Evolutionary conservation across 2,797 vertebrate genomes (phyloP), one percentile per base, ranked within the genome.

Genomic region (Centroberyx gerrardi): DNA sequence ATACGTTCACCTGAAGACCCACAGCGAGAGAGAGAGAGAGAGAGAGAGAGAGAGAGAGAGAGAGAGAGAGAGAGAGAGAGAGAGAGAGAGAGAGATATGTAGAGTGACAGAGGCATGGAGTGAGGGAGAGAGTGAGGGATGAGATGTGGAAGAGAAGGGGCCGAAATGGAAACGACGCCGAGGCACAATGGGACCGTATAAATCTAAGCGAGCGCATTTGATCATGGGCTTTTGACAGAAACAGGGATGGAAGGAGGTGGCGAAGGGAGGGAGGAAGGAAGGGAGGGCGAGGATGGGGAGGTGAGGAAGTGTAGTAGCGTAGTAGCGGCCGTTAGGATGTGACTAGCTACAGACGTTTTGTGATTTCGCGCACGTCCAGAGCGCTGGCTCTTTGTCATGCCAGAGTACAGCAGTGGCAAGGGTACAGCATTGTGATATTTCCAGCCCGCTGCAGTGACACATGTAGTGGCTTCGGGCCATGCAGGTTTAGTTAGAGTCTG

Each of bases 401-500:
- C 87, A 84, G 90, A 90, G 86, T 87, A 87, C 82, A 85, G 81
- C 68, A 2, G 62, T 84, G 84, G 92, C 89, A 82, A 88, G 86
- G 76, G 88, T 90, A 87, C 44, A 86, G 77, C 31, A 42, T 82
- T 76, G 76, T 87, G 90, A 93, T 91, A 90, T 93, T 91, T 93
- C 86, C 86, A 88, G 87, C 77, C 72, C 7, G 67, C 80, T 84
- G 82, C 73, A 0, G 83, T 92, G 91, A 93, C 88, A 93, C 91
- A 92, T 90, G 91, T 86, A 86, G 80, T 83, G 74, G 83, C 92
- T 92, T 48, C 81, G 59, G 93, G 93, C 90, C 87, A 90, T 84
- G 89, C 89, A 86, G 90, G 90, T 93, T 92, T 91, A 90, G 91
- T 93, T 93, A 83, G 90, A 92, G 87, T 76, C 91, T 92, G 91